Base-by-base conservation (phyloP, 2,888 invertebrate genomes). In the Salpingus planirostris region DNA sequence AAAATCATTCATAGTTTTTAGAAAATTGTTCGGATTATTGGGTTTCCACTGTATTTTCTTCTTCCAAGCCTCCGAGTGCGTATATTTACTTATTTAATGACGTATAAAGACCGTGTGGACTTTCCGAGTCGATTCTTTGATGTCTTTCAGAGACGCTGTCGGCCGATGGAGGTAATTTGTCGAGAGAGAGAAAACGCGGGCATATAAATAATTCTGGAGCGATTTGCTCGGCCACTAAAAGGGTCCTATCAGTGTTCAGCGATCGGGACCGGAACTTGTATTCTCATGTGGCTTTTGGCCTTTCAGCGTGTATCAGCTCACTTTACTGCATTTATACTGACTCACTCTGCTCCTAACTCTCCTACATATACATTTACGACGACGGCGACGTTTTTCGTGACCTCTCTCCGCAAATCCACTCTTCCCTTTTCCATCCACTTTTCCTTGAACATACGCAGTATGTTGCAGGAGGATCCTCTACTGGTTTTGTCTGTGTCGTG, bases 201-300 rank as follows among this genome's bases (percentile, higher is more conserved):
- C 49, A 51, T 57, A 61, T 63, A 60, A 63, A 63, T 63, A 63
- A 62, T 63, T 61, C 60, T 49, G 49, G 55, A 54, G 54, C 60
- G 59, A 62, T 60, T 60, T 59, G 57, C 52, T 60, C 60, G 59
- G 55, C 58, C 61, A 61, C 62, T 61, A 61, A 63, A 61, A 63
- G 52, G 50, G 56, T 55, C 51, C 57, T 54, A 58, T 59, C 58
- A 57, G 55, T 52, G 54, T 38, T 47, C 47, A 52, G 52, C 48
- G 53, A 55, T 51, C 48, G 44, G 44, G 48, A 54, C 54, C 55
- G 57, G 49, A 55, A 55, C 53, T 55, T 49, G 47, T 54, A 58
- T 59, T 54, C 59, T 58, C 57, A 44, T 55, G 58, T 53, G 59
- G 57, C 58, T 52, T 57, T 50, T 50, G 50, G 48, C 50, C 52